A percentile compares a stretch with the other conserved stretches of the same genome.
These are phyloP conservation scores for Apostichopus parvimensis DNA, from an alignment of 35 echinoderm and acorn worm species.

Conservation along the genomic window DNA sequence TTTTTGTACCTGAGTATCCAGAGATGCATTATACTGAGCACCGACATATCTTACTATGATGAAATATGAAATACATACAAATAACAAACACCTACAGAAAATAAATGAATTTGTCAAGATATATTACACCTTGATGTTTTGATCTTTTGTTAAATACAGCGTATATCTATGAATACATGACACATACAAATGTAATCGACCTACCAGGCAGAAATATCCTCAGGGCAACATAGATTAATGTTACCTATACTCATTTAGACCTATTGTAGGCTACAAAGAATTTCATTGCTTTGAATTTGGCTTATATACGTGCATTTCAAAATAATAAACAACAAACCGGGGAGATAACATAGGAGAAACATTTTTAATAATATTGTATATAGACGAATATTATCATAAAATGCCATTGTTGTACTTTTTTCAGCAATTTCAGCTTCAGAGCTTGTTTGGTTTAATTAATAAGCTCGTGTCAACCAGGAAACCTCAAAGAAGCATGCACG, in stretches of 20 bases:
- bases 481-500: too few species aligned
- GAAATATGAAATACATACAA: background rate
- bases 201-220: background rate
- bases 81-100: background rate
- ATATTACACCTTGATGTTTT: background rate
- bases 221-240: background rate
- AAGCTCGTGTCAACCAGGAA: too few species aligned
- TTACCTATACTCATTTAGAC: background rate
- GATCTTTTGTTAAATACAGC: background rate
- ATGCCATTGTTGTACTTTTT: too few species aligned
- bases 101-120: background rate
- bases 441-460: too few species aligned
- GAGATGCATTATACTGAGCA: background rate
- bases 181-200: background rate
- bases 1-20: background rate
- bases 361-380: too few species aligned
- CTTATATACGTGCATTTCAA: background rate
- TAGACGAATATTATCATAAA: too few species aligned
- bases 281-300: background rate
- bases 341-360: background rate
- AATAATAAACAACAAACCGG: background rate
- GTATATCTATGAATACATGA: background rate
- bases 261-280: background rate
- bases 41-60: background rate
- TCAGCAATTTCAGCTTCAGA: too few species aligned